Percentiles rank a stretch among this genome's conserved stretches.
phyloP scores from a whole-genome alignment of 2,797 vertebrate genomes.

The Cuculus canorus region DNA sequence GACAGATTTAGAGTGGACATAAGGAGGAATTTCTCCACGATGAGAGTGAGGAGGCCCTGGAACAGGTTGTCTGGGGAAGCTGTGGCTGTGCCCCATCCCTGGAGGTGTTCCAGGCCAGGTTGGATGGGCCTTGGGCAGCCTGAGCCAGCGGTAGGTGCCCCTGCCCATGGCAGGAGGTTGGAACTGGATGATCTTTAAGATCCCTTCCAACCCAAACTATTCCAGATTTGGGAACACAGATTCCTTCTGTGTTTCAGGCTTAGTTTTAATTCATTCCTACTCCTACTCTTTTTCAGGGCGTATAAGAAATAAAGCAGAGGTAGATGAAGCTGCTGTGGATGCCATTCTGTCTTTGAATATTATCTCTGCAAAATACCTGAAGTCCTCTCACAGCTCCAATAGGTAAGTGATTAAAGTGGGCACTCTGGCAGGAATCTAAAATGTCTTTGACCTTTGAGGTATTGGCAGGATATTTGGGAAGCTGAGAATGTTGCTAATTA shows the following conservation, averaged over 20 bases:
- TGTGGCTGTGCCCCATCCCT: no score
- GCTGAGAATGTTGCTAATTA: neutral
- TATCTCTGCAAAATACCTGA: slow-evolving; percentile 96
- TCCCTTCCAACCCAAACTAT: no score
- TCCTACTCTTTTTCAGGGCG: slow-evolving; percentile 80
- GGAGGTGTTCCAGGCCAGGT: no score
- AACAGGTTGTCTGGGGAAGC: no score
- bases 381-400: slow-evolving; percentile 93
- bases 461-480: neutral
- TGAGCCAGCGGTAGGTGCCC: no score
- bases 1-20: no score
- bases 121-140: no score
- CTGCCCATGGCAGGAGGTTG: no score
- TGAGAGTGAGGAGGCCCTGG: no score
- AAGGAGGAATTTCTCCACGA: no score
- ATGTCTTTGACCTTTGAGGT: neutral
- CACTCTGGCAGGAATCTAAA: neutral
- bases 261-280: neutral
- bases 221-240: neutral
- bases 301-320: slow-evolving; percentile 93
- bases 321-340: slow-evolving; percentile 90
- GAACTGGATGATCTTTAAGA: no score
- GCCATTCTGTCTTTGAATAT: slow-evolving; percentile 96
- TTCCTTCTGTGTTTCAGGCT: neutral
- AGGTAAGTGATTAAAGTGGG: slow-evolving; percentile 76